A percentile compares a stretch with the other conserved stretches of the same genome.
These are phyloP conservation scores for Coilia nasus DNA, from an alignment of 2,797 vertebrate species.

Conservation along the genomic window DNA sequence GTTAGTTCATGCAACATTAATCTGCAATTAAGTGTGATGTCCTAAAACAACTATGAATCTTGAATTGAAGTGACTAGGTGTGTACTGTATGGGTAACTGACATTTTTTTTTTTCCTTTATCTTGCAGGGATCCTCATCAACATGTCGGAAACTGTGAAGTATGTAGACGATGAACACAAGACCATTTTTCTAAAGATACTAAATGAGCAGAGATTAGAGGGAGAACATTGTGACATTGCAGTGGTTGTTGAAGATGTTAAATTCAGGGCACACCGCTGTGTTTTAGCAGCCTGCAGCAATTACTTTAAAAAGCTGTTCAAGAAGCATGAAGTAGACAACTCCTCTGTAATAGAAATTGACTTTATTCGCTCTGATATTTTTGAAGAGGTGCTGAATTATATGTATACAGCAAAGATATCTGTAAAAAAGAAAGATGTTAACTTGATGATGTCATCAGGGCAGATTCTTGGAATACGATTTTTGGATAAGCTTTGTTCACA, in stretches of 20 bases:
- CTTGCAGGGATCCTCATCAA: slow-evolving; percentile 59
- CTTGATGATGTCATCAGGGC: slow-evolving; percentile 98
- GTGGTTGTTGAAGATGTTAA: slow-evolving; percentile 98
- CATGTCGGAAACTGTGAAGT: slow-evolving; percentile 98
- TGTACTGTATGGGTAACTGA: background rate
- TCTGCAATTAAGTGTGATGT: background rate
- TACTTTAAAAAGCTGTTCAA: slow-evolving; percentile 99
- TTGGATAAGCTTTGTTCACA: slow-evolving; percentile 95
- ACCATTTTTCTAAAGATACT: slow-evolving; percentile 95
- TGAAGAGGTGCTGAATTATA: slow-evolving; percentile 96
- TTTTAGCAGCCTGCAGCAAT: slow-evolving; percentile 96
- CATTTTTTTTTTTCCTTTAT: background rate
- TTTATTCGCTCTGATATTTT: slow-evolving; percentile 97
- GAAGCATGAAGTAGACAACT: slow-evolving; percentile 96
- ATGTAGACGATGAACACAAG: slow-evolving; percentile 96
- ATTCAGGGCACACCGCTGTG: slow-evolving; percentile 94
- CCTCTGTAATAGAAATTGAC: slow-evolving; percentile 98
- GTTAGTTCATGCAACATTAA: background rate
- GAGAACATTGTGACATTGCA: slow-evolving; percentile 97
- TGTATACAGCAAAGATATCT: slow-evolving; percentile 96
- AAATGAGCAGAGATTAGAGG: slow-evolving; percentile 95
- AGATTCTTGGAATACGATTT: slow-evolving; percentile 95
- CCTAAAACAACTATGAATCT: background rate
- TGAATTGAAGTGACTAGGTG: background rate
- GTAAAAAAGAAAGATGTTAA: slow-evolving; percentile 97